Conservation (phyloP, 2,797 vertebrate genomes). For the Silurus lanzhouensis region DNA sequence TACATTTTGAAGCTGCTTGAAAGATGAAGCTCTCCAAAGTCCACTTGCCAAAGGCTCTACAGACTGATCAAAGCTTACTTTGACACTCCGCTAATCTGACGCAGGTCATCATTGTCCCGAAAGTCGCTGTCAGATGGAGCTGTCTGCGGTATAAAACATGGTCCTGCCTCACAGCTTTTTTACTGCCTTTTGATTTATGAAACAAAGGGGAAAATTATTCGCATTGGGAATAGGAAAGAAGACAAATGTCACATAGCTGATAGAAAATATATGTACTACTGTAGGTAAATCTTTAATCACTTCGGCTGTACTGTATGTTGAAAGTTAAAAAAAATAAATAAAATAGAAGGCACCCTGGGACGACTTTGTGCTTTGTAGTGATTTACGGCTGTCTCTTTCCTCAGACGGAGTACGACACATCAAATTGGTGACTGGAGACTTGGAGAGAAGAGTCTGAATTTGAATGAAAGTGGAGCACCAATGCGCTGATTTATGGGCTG, state of each 20-base stretch:
- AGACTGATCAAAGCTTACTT: constrained; percentile 36
- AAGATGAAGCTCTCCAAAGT: constrained; percentile 40
- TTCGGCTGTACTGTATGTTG: constrained; percentile 36
- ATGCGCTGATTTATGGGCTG: constrained; percentile 73
- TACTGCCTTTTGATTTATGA: constrained; percentile 71
- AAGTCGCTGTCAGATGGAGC: constrained; percentile 60
- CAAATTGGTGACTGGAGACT: constrained; percentile 45
- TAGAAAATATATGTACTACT: constrained; percentile 58
- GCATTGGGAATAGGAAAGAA: constrained; percentile 63
- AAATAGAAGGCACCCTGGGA: constrained; percentile 11
- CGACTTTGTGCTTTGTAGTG: constrained; percentile 40
- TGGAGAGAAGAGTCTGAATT: constrained; percentile 47
- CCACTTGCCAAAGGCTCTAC: constrained; percentile 30
- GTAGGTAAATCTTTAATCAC: constrained; percentile 57
- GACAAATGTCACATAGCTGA: constrained; percentile 34
- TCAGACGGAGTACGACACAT: constrained; percentile 18
- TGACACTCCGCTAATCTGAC: constrained; percentile 39
- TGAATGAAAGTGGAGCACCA: constrained; percentile 46
- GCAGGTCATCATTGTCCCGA: constrained; percentile 55
- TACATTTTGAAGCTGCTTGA: constrained; percentile 16
- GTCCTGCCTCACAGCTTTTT: constrained; percentile 41
- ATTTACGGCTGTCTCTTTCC: constrained; percentile 59
- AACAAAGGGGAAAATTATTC: constrained; percentile 60
- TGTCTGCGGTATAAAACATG: constrained; percentile 27
- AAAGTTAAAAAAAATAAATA: constrained; percentile 10